Evolutionary conservation across 1,140 invertebrate species (phyloP).

Genomic region (Archegozetes longisetosus): DNA sequence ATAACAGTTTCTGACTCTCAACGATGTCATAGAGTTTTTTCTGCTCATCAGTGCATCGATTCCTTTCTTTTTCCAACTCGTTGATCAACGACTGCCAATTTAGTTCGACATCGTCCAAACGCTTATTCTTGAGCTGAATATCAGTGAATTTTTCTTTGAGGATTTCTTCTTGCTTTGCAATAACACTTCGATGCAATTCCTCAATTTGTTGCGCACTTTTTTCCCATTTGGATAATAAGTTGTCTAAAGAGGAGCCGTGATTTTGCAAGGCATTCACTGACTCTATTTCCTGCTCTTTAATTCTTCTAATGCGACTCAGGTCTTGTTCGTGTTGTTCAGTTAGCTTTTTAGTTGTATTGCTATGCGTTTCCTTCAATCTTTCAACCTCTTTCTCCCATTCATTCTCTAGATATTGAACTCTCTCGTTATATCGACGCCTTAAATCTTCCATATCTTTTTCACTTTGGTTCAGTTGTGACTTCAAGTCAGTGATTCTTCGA

Average conservation of each 20-base stretch:
- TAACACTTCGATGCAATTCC: constrained; percentile 4
- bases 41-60: neutral
- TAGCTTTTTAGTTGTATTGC: neutral
- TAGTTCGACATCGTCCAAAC: constrained; percentile 5
- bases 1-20: neutral
- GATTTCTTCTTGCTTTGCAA: constrained; percentile 13
- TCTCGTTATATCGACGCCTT: constrained; percentile 4
- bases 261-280: neutral
- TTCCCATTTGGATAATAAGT: constrained; percentile 14
- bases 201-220: constrained; percentile 13
- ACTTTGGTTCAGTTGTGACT: constrained; percentile 3
- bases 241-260: constrained; percentile 2
- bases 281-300: constrained; percentile 15
- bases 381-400: constrained; percentile 12
- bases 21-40: constrained; percentile 1
- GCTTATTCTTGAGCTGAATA: constrained; percentile 1
- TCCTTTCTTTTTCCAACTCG: constrained; percentile 5
- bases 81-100: constrained; percentile 9
- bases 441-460: constrained; percentile 7
- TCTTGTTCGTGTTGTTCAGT: constrained; percentile 10
- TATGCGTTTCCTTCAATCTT: constrained; percentile 8
- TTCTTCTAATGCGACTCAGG: constrained; percentile 7
- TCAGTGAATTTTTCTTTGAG: neutral
- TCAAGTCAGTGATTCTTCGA: constrained; percentile 14
- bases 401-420: constrained; percentile 5